Evolutionary conservation across 1,140 invertebrate species (phyloP).

Genomic region (Paracyclopina nana): DNA sequence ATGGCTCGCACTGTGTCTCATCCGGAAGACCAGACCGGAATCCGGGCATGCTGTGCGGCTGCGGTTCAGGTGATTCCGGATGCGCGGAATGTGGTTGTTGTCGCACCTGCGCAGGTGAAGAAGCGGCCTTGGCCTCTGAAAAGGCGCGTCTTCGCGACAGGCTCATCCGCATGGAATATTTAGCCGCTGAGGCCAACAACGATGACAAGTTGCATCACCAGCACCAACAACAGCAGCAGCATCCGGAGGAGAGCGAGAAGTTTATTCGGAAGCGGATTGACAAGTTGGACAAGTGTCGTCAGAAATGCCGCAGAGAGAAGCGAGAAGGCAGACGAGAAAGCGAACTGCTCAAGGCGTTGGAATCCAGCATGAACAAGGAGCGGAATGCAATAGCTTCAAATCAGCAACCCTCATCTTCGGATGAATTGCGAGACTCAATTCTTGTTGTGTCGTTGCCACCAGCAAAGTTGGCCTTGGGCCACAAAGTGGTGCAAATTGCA

Average conservation of each 20-base stretch:
- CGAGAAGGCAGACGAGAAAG: no score
- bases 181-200: no score
- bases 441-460: conserved; percentile 61
- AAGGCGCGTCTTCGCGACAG: no score
- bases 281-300: no score
- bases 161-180: no score
- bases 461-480: conserved; percentile 42
- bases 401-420: no score
- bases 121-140: conserved; percentile 22
- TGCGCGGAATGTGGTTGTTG: conserved; percentile 82
- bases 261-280: conserved; percentile 1
- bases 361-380: no score
- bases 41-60: conserved; percentile 53
- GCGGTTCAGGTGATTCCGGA: conserved; percentile 81
- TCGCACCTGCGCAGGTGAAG: conserved; percentile 55
- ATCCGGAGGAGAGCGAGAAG: conserved; percentile 16
- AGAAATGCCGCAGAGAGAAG: no score
- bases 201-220: no score
- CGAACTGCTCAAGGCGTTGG: no score
- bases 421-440: no score
- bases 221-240: conserved; percentile 12
- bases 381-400: no score
- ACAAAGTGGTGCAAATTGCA: conserved; percentile 38
- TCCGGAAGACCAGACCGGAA: conserved; percentile 42
- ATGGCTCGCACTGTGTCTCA: conserved; percentile 61